These are phyloP conservation scores for Laticauda colubrina DNA, from an alignment of 2,113 vertebrate genomes.

Conservation along the genomic window DNA sequence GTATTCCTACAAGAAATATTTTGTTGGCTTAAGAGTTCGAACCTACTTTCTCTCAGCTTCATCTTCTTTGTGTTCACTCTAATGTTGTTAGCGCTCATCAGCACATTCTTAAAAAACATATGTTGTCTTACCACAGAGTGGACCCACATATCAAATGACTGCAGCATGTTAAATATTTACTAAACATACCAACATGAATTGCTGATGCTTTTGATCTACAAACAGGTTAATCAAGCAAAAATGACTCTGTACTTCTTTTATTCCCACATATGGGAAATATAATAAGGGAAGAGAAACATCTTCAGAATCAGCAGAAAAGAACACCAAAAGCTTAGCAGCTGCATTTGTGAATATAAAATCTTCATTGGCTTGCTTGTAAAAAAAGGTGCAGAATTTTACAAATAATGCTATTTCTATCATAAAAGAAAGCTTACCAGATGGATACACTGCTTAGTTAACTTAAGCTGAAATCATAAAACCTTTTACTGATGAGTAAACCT, in stretches of 20 bases:
- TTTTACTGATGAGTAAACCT: neutral
- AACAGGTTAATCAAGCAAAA: neutral
- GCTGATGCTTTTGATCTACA: neutral
- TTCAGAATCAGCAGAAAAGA: neutral
- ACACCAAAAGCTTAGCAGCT: neutral
- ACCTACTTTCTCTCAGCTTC: neutral
- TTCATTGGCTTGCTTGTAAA: neutral
- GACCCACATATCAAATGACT: neutral
- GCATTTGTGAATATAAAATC: neutral
- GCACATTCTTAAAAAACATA: neutral
- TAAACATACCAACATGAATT: neutral
- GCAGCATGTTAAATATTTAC: neutral
- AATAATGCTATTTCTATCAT: neutral
- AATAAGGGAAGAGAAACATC: neutral
- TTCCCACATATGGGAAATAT: rapidly evolving
- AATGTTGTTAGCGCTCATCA: neutral
- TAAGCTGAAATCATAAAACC: neutral
- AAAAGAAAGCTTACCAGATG: neutral
- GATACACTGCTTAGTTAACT: neutral
- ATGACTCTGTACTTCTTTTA: neutral
- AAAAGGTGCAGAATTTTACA: neutral
- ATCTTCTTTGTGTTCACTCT: neutral
- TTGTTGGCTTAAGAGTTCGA: neutral
- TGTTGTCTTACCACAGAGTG: neutral
- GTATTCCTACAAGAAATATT: neutral